A percentile compares a stretch with the other conserved stretches of the same genome.
These are phyloP conservation scores for Desoria tigrina DNA, from an alignment of 2,888 invertebrate species.

Conservation along the genomic window DNA sequence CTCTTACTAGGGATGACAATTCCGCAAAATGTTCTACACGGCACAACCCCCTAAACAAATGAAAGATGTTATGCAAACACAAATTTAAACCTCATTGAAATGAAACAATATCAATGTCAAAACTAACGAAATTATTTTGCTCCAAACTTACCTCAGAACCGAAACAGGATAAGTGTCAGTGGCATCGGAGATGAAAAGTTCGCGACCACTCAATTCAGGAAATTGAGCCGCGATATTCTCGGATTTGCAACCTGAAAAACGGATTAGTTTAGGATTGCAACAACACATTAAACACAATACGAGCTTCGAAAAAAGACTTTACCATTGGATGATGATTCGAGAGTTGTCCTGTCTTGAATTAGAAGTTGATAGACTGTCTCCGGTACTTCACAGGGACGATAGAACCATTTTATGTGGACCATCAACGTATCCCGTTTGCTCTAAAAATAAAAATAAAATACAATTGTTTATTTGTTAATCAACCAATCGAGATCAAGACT, in stretches of 20 bases:
- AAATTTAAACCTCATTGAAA: too few relatives aligned
- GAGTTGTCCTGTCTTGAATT: constrained; percentile 48
- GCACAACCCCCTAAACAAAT: constrained; percentile 60
- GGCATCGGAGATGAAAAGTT: constrained; percentile 62
- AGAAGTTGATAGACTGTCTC: constrained; percentile 60
- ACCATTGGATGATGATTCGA: constrained; percentile 11
- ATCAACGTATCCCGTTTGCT: constrained; percentile 61
- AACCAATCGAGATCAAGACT: background rate
- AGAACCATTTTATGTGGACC: constrained; percentile 62
- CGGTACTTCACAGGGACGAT: constrained; percentile 62
- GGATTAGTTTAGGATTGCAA: too few relatives aligned
- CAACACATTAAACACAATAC: background rate
- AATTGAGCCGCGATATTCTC: constrained; percentile 49
- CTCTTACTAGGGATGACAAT: constrained; percentile 57
- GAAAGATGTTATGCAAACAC: background rate
- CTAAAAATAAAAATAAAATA: constrained; percentile 56
- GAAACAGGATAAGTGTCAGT: constrained; percentile 60
- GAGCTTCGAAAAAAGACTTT: background rate
- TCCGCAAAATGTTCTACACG: constrained; percentile 61
- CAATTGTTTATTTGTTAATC: constrained; percentile 11
- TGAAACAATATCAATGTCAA: constrained; percentile 1
- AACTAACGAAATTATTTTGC: too few relatives aligned
- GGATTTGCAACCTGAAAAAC: constrained; percentile 27
- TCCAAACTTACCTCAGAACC: constrained; percentile 59
- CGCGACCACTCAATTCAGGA: constrained; percentile 55